Evolutionary conservation across 2,888 invertebrate genomes (phyloP), one percentile per base, ranked within the genome.

Genomic region (Oxycera nigricornis): DNA sequence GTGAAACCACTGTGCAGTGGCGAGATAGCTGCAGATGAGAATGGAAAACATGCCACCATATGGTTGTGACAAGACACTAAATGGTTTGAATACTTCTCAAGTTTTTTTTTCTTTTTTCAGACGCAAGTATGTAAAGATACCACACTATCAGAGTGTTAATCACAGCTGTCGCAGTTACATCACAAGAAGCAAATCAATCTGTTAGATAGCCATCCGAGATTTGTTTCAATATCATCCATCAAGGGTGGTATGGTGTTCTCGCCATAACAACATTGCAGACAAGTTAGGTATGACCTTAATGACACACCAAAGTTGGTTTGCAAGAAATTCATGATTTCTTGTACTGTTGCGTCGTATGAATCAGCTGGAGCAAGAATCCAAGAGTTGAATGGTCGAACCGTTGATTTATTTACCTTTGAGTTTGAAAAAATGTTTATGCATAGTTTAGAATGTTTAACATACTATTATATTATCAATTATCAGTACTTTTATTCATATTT

Each of bases 111-210:
- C 52, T 52, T 17, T 35, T 70, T 68, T 20, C 41, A 24, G 46
- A 68, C 31, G 55, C 24, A 9, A 55, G 17, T 35, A n/a, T 70
- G 52, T 70, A 30, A 61, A 46, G 50, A 46, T n/a, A 46, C 28
- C 39, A 50, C 67, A 50, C 67, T n/a, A 50, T 68, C 20, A 28
- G 61, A 52, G 70, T 70, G 70, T 70, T 70, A 70, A 70, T 70
- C 55, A 30, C 70, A 70, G 70, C 70, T 70, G 70, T 55, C 70
- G 31, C 70, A 31, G 14, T 70, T 70, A 70, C 55, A 70, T 70
- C 70, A 70, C 31, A 70, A 28, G 7, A n/a, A 55, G 24, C 20
- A 31, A 41, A 22, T 65, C 65, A 17, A 39, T 22, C 26, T 41
- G 39, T 24, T 65, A 65, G 7, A 39, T 3, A 11, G 41, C 39